Evolutionary conservation across 2,888 invertebrate species (phyloP).

Genomic region (Timandra comae): DNA sequence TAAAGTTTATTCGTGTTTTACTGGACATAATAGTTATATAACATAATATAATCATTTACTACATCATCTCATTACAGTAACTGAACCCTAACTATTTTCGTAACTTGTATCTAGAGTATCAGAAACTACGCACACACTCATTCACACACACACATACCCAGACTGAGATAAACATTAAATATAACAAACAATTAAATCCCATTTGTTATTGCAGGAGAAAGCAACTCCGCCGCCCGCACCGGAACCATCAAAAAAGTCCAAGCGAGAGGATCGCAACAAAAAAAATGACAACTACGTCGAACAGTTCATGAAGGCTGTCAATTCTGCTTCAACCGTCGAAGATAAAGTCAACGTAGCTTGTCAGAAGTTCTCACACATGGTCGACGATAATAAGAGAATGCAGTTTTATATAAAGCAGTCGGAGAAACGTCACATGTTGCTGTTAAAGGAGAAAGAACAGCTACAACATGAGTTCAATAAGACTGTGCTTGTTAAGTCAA

Average conservation of each 20-base stretch:
- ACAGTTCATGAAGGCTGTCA: constrained; percentile 80
- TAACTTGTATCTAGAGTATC: too few species aligned
- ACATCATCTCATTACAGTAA: too few species aligned
- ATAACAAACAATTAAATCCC: too few species aligned
- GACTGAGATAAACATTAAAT: too few species aligned
- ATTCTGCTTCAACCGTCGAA: constrained; percentile 74
- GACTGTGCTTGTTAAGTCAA: constrained; percentile 86
- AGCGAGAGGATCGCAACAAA: constrained; percentile 56
- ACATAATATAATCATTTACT: too few species aligned
- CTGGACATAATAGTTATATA: too few species aligned
- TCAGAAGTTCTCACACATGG: constrained; percentile 85
- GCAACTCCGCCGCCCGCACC: constrained; percentile 21
- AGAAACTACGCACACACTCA: too few species aligned
- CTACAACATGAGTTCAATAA: constrained; percentile 89
- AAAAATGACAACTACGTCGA: constrained; percentile 80
- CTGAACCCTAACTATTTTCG: too few species aligned
- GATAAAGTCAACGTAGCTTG: constrained; percentile 83
- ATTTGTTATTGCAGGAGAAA: constrained; percentile 50
- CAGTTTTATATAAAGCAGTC: constrained; percentile 76
- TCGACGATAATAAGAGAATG: constrained; percentile 82
- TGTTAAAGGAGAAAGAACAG: constrained; percentile 87
- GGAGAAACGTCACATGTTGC: constrained; percentile 76
- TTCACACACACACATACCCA: too few species aligned
- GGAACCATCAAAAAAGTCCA: constrained; percentile 48
- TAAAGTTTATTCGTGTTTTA: too few species aligned